Evolutionary conservation across 2,888 invertebrate genomes (phyloP).

Genomic region (Mythimna ferrago): DNA sequence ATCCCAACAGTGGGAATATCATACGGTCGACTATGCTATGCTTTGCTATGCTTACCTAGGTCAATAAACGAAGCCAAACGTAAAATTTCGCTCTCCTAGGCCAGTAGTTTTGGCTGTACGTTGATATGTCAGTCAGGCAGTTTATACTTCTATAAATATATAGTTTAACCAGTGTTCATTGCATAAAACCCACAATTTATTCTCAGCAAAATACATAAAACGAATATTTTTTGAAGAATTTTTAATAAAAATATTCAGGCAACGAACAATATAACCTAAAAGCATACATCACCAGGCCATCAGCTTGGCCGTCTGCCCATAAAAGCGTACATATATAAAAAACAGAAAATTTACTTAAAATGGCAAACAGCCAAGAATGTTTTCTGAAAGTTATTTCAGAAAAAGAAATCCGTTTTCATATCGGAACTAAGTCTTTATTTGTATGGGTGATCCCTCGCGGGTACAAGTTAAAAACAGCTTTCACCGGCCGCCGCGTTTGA

Average conservation of each 20-base stretch:
- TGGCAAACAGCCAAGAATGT: conserved; percentile 72
- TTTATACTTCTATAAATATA: no score
- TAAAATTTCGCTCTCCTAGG: no score
- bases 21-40: no score
- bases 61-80: no score
- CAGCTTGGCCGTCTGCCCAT: conserved; percentile 71
- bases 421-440: conserved; percentile 87
- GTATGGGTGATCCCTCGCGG: conserved; percentile 84
- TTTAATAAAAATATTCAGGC: conserved; percentile 24
- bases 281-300: conserved; percentile 53
- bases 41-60: no score
- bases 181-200: background rate
- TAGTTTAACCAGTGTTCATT: no score
- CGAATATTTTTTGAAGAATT: background rate
- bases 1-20: no score
- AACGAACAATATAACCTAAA: conserved; percentile 33
- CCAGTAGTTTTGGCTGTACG: no score
- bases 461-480: conserved; percentile 88
- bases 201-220: background rate
- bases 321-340: conserved; percentile 61
- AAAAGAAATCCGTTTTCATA: conserved; percentile 81
- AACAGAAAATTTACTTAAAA: conserved; percentile 70
- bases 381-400: conserved; percentile 75
- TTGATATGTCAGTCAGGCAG: no score
- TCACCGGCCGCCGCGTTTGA: conserved; percentile 82